These are phyloP conservation scores for Triplophysa tibetana DNA, from an alignment of 2,113 vertebrate genomes.

Conservation along the genomic window DNA sequence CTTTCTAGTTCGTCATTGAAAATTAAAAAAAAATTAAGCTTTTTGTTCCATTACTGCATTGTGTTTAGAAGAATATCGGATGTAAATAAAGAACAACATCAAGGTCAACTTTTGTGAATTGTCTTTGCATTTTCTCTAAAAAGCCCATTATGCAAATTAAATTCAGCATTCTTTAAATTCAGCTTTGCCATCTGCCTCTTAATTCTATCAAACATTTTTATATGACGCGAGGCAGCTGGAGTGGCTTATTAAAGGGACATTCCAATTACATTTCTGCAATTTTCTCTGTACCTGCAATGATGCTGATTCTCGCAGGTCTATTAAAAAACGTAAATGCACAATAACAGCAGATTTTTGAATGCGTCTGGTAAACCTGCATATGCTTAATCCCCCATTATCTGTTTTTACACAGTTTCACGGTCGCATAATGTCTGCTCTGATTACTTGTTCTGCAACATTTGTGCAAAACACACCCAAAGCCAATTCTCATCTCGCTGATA, in stretches of 20 bases:
- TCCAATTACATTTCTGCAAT: slow-evolving; percentile 25
- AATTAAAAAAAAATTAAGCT: neutral
- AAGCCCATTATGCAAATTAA: slow-evolving; percentile 26
- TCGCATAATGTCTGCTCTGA: slow-evolving; percentile 1
- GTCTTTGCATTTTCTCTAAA: slow-evolving; percentile 19
- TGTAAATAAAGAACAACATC: slow-evolving; percentile 7
- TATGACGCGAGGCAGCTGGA: slow-evolving; percentile 27
- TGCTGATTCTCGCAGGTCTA: slow-evolving; percentile 22
- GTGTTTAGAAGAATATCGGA: neutral
- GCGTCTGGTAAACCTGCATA: neutral
- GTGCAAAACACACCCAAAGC: too few species aligned
- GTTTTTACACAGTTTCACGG: neutral
- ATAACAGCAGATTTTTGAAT: slow-evolving; percentile 22
- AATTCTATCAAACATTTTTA: slow-evolving; percentile 19
- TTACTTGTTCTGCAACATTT: neutral
- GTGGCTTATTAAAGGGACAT: slow-evolving; percentile 25
- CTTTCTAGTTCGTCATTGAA: neutral
- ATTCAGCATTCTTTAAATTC: slow-evolving; percentile 28
- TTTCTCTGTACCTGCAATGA: neutral
- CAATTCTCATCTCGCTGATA: neutral
- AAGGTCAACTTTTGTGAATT: slow-evolving; percentile 19
- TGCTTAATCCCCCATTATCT: slow-evolving; percentile 6
- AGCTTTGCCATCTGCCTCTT: slow-evolving; percentile 26
- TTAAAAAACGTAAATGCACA: slow-evolving; percentile 9
- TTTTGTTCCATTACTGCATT: neutral